Percentiles rank a stretch among this genome's conserved stretches.
Evolutionary conservation across 2,113 vertebrate genomes (phyloP).

Genomic region (Egretta garzetta): DNA sequence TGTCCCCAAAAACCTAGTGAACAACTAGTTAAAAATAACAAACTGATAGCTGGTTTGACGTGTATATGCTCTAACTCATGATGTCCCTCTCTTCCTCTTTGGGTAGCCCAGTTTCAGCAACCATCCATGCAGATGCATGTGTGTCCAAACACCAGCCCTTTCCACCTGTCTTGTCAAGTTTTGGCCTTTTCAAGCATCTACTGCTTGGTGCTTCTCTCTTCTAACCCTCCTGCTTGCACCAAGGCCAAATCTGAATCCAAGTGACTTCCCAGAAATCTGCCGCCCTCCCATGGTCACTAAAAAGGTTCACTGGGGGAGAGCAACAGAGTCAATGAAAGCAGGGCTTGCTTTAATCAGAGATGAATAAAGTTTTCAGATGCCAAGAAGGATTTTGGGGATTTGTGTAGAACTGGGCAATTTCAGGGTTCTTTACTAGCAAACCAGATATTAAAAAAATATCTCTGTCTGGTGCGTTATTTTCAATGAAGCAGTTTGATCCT

Average conservation of each 20-base stretch:
- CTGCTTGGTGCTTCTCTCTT: neutral
- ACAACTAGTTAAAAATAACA: neutral
- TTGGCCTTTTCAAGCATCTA: neutral
- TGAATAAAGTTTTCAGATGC: neutral
- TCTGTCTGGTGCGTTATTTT: neutral
- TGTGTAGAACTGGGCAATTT: neutral
- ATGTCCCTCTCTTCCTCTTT: neutral
- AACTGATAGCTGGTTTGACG: neutral
- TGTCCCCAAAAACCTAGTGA: neutral
- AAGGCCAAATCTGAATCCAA: fast-evolving
- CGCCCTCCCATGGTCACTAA: neutral
- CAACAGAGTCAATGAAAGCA: neutral
- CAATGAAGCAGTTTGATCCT: neutral
- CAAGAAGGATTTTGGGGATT: neutral
- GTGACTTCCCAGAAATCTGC: neutral
- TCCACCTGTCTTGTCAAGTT: neutral
- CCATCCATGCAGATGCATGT: neutral
- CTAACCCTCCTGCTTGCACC: neutral
- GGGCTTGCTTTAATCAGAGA: neutral
- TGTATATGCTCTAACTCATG: neutral
- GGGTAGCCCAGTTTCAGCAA: neutral
- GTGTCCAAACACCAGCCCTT: neutral
- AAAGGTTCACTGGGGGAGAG: neutral
- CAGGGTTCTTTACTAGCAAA: neutral
- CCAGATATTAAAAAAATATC: neutral